Evolutionary conservation across 2,113 vertebrate genomes (phyloP).

Genomic region (human (Homo sapiens)): DNA sequence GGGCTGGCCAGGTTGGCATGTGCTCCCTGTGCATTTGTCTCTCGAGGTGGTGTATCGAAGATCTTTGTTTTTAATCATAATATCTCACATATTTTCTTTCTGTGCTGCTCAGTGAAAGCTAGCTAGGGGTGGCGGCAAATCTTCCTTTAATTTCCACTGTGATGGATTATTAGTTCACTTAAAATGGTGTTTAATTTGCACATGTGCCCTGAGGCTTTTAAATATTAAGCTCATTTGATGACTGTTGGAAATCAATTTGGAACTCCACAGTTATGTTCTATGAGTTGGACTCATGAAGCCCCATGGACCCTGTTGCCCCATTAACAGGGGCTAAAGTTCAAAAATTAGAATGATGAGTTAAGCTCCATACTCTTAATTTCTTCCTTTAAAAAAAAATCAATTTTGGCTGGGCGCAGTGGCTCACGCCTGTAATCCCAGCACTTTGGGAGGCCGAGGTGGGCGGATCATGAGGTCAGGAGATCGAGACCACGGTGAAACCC

Average conservation of each 20-base stretch:
- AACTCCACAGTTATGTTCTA: constrained; percentile 15
- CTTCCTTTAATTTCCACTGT: constrained; percentile 63
- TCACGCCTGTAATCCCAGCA: too few species aligned
- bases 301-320: neutral
- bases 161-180: constrained; percentile 65
- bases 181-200: constrained; percentile 69
- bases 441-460: too few species aligned
- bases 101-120: neutral
- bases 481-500: too few species aligned
- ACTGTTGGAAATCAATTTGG: constrained; percentile 62
- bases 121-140: constrained; percentile 44
- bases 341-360: neutral
- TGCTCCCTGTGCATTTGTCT: neutral
- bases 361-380: neutral
- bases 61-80: constrained; percentile 71
- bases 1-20: neutral
- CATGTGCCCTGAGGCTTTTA: constrained; percentile 46
- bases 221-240: constrained; percentile 58
- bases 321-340: neutral
- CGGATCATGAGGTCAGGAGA: too few species aligned
- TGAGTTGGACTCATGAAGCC: neutral
- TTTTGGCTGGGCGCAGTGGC: too few species aligned
- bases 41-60: neutral
- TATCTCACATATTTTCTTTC: constrained; percentile 56
- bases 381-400: neutral